A percentile compares a stretch with the other conserved stretches of the same genome.
These are phyloP conservation scores for Synanthedon formicaeformis DNA, from an alignment of 2,888 invertebrate species.

Conservation along the genomic window DNA sequence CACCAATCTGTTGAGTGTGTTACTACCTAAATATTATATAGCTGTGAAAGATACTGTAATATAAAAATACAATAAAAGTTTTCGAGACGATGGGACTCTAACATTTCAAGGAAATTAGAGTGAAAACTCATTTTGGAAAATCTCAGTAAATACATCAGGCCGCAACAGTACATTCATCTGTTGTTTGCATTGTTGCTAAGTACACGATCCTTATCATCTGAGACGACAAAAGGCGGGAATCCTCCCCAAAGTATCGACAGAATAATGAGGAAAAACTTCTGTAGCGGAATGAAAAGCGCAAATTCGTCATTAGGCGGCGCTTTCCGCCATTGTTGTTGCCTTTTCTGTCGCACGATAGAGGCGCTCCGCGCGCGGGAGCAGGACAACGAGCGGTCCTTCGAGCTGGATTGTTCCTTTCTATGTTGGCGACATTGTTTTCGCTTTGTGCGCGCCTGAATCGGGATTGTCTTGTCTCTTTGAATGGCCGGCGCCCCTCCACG, in stretches of 20 bases:
- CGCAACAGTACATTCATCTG: conserved; percentile 22
- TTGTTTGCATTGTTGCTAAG: conserved; percentile 35
- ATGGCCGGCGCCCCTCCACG: conserved; percentile 68
- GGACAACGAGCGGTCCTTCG: conserved; percentile 57
- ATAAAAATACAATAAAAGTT: not conserved
- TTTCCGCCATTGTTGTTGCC: conserved; percentile 62
- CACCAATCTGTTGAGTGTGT: too few species aligned
- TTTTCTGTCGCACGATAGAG: conserved; percentile 27
- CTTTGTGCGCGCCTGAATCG: conserved; percentile 64
- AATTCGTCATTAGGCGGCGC: conserved; percentile 71
- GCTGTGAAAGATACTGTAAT: too few species aligned
- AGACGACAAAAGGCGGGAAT: conserved; percentile 48
- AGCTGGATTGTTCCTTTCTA: conserved; percentile 70
- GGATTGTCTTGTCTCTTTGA: conserved; percentile 70
- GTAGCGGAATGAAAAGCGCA: conserved; percentile 71
- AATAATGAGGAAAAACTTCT: conserved; percentile 71
- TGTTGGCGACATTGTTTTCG: conserved; percentile 70
- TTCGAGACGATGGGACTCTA: not conserved
- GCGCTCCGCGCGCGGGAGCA: conserved; percentile 26
- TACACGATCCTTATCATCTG: conserved; percentile 57
- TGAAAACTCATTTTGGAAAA: conserved; percentile 15
- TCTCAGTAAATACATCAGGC: conserved; percentile 11
- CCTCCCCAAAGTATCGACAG: conserved; percentile 63
- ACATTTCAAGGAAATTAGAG: conserved; percentile 12
- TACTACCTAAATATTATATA: too few species aligned